Evolutionary conservation across 2,113 vertebrate genomes (phyloP).

Genomic region (Mola mola): DNA sequence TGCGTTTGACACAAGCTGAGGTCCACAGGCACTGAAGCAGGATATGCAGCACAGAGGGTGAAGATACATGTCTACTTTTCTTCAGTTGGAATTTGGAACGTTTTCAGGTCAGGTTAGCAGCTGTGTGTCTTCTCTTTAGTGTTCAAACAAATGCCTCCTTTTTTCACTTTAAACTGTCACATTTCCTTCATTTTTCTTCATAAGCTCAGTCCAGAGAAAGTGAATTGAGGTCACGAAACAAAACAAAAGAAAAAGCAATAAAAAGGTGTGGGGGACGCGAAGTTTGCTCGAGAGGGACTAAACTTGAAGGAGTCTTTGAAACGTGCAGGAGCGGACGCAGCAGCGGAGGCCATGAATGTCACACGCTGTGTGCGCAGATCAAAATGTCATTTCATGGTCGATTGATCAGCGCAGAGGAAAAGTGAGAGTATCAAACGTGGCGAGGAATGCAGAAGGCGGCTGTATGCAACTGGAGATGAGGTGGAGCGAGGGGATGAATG

Average conservation of each 20-base stretch:
- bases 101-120: too few species aligned
- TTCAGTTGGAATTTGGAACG: too few species aligned
- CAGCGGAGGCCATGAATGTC: constrained; percentile 39
- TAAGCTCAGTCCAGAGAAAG: neutral
- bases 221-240: neutral
- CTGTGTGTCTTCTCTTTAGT: too few species aligned
- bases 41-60: too few species aligned
- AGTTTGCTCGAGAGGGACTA: neutral
- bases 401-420: constrained; percentile 35
- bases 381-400: constrained; percentile 42
- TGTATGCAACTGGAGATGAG: too few species aligned
- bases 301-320: constrained; percentile 41
- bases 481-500: constrained; percentile 35
- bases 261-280: neutral
- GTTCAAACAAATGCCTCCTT: too few species aligned
- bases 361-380: constrained; percentile 42
- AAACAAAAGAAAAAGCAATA: constrained; percentile 2
- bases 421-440: constrained; percentile 40
- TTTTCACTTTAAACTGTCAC: neutral
- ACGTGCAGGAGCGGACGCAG: constrained; percentile 18
- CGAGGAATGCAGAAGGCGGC: constrained; percentile 14
- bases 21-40: too few species aligned
- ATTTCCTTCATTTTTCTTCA: constrained; percentile 7
- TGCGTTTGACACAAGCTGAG: neutral
- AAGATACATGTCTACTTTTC: too few species aligned